Base-by-base conservation (phyloP, 2,113 vertebrate species). In the Protomyctophum bolini region DNA sequence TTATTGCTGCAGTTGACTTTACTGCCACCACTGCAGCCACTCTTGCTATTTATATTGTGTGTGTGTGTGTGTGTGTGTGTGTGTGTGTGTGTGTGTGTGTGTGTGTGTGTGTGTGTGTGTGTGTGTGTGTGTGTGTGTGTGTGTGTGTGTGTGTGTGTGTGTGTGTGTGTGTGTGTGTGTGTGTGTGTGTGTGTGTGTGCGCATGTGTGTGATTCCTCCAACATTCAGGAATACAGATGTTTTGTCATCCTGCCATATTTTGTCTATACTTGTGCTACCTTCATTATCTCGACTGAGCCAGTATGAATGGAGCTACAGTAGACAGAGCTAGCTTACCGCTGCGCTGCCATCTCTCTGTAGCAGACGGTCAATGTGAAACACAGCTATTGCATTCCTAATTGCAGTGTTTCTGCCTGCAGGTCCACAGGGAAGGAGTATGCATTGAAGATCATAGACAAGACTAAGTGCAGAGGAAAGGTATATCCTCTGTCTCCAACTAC, bases 401-500 rank as follows among this genome's bases (percentile, higher is more conserved):
- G 65, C 58, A 7, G 14, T 73, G 69, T 87, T 63, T 82, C 28
- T 87, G 49, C 5, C 33, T 73, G 49, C 84, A 99, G 98, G 83
- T 94, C 94, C 58, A 98, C 96, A 0, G 96, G 97, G 82, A 97
- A 96, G 81, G 97, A 99, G 85, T 99, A 95, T 90, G 98, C 98
- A 1, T 89, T 99, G 82, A 99, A 99, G 92, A 98, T 99, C 84
- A 99, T 99, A 73, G 96, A 99, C 92, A 99, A 99, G 86, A 93
- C 92, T 84, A 99, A 98, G 82, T 99, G 97, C 83, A 95, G 94
- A 70, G 98, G 97, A 85, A 99, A 99, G 96, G 97, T 97, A 92
- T 41, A 6, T 1, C 5, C 33, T 41, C 33, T 41, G 33, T 41
- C 33, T 41, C 33, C 33, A 41, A 6, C 33, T 41, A 6, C 33